A percentile compares a stretch with the other conserved stretches of the same genome.
Evolutionary conservation across 1,140 invertebrate genomes (phyloP).

Genomic region (Drosophila erecta): DNA sequence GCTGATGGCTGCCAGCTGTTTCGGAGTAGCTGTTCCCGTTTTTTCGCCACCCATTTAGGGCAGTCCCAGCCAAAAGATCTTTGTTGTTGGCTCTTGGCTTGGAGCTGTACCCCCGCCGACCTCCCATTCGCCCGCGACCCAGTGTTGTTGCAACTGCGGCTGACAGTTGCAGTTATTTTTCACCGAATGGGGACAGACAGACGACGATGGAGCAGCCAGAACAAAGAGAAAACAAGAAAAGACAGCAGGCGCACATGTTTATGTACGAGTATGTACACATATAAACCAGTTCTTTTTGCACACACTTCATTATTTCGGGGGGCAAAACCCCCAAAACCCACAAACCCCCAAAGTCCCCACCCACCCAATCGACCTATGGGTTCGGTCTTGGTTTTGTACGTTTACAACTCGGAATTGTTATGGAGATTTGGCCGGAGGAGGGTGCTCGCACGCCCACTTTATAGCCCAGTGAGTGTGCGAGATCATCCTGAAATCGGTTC

Average conservation of each 20-base stretch:
- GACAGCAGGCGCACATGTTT: conserved; percentile 37
- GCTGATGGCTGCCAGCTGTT: conserved; percentile 18
- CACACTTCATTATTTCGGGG: conserved; percentile 75
- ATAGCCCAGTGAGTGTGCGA: conserved; percentile 15
- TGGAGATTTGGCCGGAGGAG: conserved; percentile 5
- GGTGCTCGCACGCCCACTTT: conserved; percentile 5
- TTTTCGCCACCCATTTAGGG: conserved; percentile 24
- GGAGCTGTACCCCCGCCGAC: not conserved
- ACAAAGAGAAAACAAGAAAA: conserved; percentile 82
- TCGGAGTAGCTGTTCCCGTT: conserved; percentile 2
- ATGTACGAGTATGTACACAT: conserved; percentile 15
- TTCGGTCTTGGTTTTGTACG: not conserved
- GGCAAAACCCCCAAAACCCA: not conserved
- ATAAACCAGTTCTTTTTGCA: conserved; percentile 80
- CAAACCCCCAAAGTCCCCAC: not conserved
- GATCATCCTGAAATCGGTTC: conserved; percentile 1
- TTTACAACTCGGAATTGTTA: conserved; percentile 38
- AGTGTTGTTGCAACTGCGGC: conserved; percentile 49
- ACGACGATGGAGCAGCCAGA: conserved; percentile 41
- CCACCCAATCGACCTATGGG: not conserved
- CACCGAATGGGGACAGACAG: conserved; percentile 74
- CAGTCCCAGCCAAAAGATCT: conserved; percentile 20
- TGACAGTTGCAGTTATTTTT: conserved; percentile 81
- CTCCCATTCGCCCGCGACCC: conserved; percentile 7
- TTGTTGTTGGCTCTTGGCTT: not conserved